Base-by-base conservation (phyloP, 2,797 vertebrate genomes). In the Rhynchonycteris naso region DNA sequence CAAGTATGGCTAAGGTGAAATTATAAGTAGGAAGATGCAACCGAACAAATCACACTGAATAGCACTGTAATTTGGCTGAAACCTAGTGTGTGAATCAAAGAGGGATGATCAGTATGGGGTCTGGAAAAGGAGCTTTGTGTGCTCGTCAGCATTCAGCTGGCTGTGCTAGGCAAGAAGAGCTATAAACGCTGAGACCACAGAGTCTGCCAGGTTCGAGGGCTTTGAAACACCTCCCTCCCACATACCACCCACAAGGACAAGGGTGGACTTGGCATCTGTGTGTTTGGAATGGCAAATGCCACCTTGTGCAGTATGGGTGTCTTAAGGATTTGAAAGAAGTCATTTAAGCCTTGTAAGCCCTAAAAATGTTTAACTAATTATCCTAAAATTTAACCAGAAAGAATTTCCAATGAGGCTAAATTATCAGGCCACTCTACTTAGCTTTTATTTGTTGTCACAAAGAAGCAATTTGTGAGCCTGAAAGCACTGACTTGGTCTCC, bases 321-420 rank as follows among this genome's bases (percentile, higher is more conserved):
- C 50, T 63, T 63, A 38, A 89, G 69, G 22, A 22, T 43, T 38
- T 28, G 59, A 87, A 94, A 75, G 56, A 84, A 7, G 4, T 65
- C 50, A 18, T 11, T 69, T 89, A 72, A 54, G n/a, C 50, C 52
- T 54, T 58, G 43, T 8, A 58, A 52, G 68, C 74, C 63, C 74
- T 61, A 66, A 66, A 72, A 71, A 59, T 68, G 84, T 59, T 82
- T 22, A 71, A 43, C 18, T 43, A 79, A 30, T 66, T 74, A n/a
- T 54, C 59, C 30, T 78, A 56, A 88, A 81, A 90, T 90, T 65
- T 81, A 90, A 69, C 21, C 47, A 47, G 84, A 83, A 82, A 66
- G 81, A 81, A 84, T 79, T 92, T 82, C 87, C 56, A 47, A 28
- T 56, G 80, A 92, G 59, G 30, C 24, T 58, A 26, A 87, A 35